phyloP scores from a whole-genome alignment of 2,797 vertebrate species.

The Anas bahamensis region DNA sequence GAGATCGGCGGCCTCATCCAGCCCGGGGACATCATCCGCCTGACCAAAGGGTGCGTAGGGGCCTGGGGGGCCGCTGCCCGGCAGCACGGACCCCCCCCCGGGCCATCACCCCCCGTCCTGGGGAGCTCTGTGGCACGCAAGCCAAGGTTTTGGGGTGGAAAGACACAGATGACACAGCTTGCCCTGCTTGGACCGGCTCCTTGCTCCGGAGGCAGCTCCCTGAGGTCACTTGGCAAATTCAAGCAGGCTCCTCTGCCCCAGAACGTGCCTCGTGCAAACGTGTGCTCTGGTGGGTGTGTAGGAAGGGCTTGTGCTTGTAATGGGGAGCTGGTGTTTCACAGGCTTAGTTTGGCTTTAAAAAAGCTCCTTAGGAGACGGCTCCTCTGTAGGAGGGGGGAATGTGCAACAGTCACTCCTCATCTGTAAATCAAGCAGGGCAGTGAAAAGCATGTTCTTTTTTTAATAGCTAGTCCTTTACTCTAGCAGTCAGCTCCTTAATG shows the following conservation, averaged over 20 bases:
- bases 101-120: not conserved
- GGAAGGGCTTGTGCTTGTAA: not conserved
- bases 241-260: not conserved
- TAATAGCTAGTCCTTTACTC: not conserved
- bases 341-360: not conserved
- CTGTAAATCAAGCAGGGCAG: not conserved
- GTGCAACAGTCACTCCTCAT: not conserved
- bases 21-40: slow-evolving; percentile 95
- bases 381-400: no score
- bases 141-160: not conserved
- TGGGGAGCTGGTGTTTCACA: not conserved
- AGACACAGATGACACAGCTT: not conserved
- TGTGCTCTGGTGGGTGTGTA: not conserved
- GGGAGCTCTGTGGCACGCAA: not conserved
- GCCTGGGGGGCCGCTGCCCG: not conserved
- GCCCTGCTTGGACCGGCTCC: not conserved
- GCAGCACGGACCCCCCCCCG: no score
- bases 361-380: not conserved
- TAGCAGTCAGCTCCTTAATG: not conserved
- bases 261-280: not conserved
- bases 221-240: not conserved
- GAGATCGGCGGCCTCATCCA: slow-evolving; percentile 96
- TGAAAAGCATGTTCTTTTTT: not conserved
- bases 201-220: not conserved
- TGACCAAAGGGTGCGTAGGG: slow-evolving; percentile 92